Base-by-base conservation (phyloP, 2,797 vertebrate genomes). In the Distichodus sexfasciatus region DNA sequence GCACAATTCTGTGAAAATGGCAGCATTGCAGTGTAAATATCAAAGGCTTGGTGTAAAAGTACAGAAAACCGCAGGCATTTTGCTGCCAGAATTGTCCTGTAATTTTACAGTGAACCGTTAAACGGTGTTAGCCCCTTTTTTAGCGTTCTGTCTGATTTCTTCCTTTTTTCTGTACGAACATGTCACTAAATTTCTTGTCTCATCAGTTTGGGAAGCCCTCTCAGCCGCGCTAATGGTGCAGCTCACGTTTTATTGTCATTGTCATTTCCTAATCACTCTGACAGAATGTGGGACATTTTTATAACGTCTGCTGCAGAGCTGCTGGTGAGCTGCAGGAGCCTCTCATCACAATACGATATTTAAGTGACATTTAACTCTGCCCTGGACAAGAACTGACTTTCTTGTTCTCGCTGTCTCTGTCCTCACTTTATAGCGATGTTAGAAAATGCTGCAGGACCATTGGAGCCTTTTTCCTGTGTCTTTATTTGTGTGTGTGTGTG, bases 391-490 rank as follows among this genome's bases (percentile, higher is more conserved):
- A 29, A 31, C 35, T 40, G 26, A 57, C 69, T 65, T 41, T 66
- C 26, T 72, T 26, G 26, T 6, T 67, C 58, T 67, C 43, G 47
- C 57, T 41, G 15, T 14, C 6, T 19, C n/a, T 50, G 24, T 17
- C 3, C 44, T 8, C 10, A 28, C 48, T 28, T 17, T 7, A 24
- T 14, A 23, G 6, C 54, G 64, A 55, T 61, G 40, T 7, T 44
- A 54, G 24, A 68, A 53, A 55, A 33, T 46, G 35, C 65, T 53
- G 63, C 47, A 67, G 54, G 57, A 73, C 61, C 36, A 66, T 43
- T 29, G 48, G 14, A 7, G 6, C 11, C 40, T 21, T 35, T 41
- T 54, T 9, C 4, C 4, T 4, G 55, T 41, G 33, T 12, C 2
- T 36, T 9, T 36, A 7, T 58, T 31, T 36, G 31, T 58, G 54